Evolutionary conservation across 2,888 invertebrate species (phyloP).

Genomic region (Drosophila recens): DNA sequence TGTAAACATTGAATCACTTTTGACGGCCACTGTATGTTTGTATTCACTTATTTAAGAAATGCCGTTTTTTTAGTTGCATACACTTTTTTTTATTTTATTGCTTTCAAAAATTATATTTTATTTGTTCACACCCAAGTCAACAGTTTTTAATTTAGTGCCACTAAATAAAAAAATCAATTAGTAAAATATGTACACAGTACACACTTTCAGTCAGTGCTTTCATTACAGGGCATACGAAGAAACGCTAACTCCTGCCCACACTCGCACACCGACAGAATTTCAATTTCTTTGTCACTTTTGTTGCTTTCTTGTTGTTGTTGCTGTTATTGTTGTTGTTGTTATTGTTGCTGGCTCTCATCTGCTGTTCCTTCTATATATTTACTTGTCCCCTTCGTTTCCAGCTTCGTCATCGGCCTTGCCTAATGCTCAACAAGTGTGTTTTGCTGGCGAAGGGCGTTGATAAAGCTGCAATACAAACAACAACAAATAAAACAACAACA

Average conservation of each 20-base stretch:
- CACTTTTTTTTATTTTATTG: no score
- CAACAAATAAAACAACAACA: conserved; percentile 25
- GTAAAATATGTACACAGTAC: not conserved
- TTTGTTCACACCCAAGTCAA: no score
- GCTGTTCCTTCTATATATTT: not conserved
- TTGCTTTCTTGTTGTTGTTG: conserved; percentile 36
- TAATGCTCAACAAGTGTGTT: conserved; percentile 74
- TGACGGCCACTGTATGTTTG: no score
- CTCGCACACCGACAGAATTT: conserved; percentile 63
- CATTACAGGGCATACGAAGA: conserved; percentile 23
- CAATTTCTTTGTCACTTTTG: conserved; percentile 76
- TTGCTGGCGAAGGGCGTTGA: conserved; percentile 53
- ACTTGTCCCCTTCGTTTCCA: not conserved
- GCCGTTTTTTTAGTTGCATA: no score
- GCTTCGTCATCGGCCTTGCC: conserved; percentile 24
- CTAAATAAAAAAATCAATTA: not conserved
- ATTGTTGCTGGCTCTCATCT: conserved; percentile 32
- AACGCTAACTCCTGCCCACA: conserved; percentile 16
- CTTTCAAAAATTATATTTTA: no score
- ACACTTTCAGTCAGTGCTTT: not conserved
- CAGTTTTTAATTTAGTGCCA: no score
- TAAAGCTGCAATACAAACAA: conserved; percentile 62
- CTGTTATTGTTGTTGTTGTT: conserved; percentile 6
- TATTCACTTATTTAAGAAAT: no score
- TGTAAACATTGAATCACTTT: no score